A percentile compares a stretch with the other conserved stretches of the same genome.
Evolutionary conservation across 1,140 invertebrate species (phyloP).

Genomic region (Myzus persicae): DNA sequence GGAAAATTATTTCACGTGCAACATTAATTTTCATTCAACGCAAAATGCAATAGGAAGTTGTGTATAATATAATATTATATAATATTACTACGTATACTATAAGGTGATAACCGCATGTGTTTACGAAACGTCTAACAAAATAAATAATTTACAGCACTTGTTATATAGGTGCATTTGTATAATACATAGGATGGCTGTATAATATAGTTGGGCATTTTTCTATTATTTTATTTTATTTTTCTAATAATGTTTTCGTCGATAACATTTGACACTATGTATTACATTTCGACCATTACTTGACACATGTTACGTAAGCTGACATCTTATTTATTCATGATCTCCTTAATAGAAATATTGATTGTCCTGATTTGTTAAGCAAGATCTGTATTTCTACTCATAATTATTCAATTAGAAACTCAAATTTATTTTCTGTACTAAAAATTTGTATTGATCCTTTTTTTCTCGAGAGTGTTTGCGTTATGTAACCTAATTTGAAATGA

Average conservation of each 20-base stretch:
- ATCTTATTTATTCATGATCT: too few species aligned
- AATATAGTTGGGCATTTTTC: neutral
- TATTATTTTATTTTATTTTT: neutral
- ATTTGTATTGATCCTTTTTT: too few species aligned
- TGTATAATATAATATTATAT: neutral
- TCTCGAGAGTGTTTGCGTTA: too few species aligned
- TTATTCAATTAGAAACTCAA: too few species aligned
- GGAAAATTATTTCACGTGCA: neutral
- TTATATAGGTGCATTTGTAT: neutral
- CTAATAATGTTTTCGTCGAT: neutral
- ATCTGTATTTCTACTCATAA: too few species aligned
- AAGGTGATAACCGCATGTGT: neutral
- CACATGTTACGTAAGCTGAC: too few species aligned
- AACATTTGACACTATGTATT: neutral
- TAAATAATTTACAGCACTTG: neutral
- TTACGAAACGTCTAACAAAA: neutral
- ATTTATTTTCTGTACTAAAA: too few species aligned
- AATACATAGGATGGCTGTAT: neutral
- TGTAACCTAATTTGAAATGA: too few species aligned
- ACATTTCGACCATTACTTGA: neutral
- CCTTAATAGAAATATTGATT: too few species aligned
- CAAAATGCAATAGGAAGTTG: neutral
- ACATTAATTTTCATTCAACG: conserved; percentile 29
- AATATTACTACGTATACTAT: too few species aligned
- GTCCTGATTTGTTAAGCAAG: too few species aligned